A percentile compares a stretch with the other conserved stretches of the same genome.
Evolutionary conservation across 2,888 invertebrate genomes (phyloP).

Genomic region (Junonia oenone): DNA sequence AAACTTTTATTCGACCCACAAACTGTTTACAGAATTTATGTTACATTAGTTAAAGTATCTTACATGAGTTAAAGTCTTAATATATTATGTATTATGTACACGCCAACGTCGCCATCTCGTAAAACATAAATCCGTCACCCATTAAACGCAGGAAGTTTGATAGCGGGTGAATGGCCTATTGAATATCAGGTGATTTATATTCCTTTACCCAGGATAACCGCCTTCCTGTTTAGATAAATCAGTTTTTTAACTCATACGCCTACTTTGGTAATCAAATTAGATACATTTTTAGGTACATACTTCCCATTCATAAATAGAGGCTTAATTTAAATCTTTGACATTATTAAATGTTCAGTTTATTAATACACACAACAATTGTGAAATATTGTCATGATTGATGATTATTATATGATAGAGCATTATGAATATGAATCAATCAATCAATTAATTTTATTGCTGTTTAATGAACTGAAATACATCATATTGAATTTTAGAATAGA

Average conservation of each 20-base stretch:
- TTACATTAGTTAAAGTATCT: not conserved
- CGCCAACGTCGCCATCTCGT: not conserved
- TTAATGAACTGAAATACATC: not conserved
- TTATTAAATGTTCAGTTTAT: too few relatives aligned
- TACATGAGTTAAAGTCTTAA: not conserved
- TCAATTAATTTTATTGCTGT: not conserved
- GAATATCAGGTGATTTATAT: conserved; percentile 59
- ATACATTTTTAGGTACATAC: not conserved
- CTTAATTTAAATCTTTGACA: too few relatives aligned
- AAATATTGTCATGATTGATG: not conserved
- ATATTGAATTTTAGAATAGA: not conserved
- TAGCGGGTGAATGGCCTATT: conserved; percentile 56
- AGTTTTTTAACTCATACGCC: not conserved
- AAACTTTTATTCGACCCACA: too few relatives aligned
- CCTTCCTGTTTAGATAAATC: conserved; percentile 11
- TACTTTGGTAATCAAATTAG: not conserved
- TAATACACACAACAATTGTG: too few relatives aligned
- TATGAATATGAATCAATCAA: not conserved
- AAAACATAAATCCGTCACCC: conserved; percentile 30
- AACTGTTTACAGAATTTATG: too few relatives aligned
- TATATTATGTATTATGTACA: not conserved
- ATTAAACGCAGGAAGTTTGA: conserved; percentile 37
- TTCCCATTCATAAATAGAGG: too few relatives aligned
- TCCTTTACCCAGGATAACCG: conserved; percentile 41
- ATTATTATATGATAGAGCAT: not conserved